Conservation (phyloP, 1,140 invertebrate species). For the Drosophila novamexicana region DNA sequence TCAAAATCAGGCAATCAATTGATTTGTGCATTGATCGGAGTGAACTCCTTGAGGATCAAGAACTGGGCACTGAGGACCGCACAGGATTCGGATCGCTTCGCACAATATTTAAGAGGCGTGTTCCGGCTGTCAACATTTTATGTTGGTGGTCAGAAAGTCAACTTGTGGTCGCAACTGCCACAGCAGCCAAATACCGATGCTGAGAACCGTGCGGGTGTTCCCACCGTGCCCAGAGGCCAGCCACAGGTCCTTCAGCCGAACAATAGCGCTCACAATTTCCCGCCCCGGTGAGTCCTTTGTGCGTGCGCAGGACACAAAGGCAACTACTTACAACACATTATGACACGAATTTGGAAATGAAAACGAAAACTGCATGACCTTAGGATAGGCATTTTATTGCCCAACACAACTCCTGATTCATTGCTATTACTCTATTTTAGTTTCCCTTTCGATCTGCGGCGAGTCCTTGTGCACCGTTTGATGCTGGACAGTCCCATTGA, state of each 20-base stretch:
- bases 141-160: conserved; percentile 77
- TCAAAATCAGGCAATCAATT: conserved; percentile 67
- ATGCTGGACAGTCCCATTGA: conserved; percentile 60
- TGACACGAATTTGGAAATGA: conserved; percentile 67
- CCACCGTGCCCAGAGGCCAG: conserved; percentile 8
- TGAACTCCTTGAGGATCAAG: conserved; percentile 7
- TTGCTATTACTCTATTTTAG: conserved; percentile 80
- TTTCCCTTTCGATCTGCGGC: conserved; percentile 29
- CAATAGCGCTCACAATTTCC: conserved; percentile 52
- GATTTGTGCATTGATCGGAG: conserved; percentile 51
- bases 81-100: conserved; percentile 59
- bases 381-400: conserved; percentile 65
- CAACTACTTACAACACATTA: conserved; percentile 81
- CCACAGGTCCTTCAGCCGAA: conserved; percentile 67
- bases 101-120: conserved; percentile 83
- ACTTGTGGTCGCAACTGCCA: conserved; percentile 70
- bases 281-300: conserved; percentile 48
- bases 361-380: conserved; percentile 36
- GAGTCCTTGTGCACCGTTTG: conserved; percentile 63
- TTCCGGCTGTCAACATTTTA: conserved; percentile 83
- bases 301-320: conserved; percentile 61
- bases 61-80: conserved; percentile 47
- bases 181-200: conserved; percentile 48
- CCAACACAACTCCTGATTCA: conserved; percentile 66
- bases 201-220: conserved; percentile 76